A percentile compares a stretch with the other conserved stretches of the same genome.
These are phyloP conservation scores for Eupithecia inturbata DNA, from an alignment of 2,888 invertebrate species.

Conservation along the genomic window DNA sequence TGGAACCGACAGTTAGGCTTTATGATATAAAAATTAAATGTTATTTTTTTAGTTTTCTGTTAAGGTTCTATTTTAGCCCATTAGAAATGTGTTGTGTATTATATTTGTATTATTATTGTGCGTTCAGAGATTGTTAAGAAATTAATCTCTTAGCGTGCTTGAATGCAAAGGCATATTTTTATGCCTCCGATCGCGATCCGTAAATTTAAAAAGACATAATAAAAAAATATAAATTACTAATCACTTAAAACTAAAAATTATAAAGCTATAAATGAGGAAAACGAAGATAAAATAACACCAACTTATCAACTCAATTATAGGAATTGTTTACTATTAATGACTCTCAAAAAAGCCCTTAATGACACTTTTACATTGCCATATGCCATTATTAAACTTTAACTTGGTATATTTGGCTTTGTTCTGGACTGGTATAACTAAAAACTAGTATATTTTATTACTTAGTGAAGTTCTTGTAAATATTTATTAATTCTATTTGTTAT, in stretches of 20 bases:
- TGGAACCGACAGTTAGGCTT: not conserved
- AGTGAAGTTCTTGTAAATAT: constrained; percentile 17
- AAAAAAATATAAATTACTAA: too few relatives aligned
- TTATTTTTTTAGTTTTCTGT: not conserved
- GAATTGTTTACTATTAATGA: not conserved
- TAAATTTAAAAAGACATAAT: not conserved
- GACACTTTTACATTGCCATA: not conserved
- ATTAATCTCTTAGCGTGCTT: not conserved
- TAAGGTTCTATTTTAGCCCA: not conserved
- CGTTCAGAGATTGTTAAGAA: not conserved
- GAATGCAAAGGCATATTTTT: not conserved
- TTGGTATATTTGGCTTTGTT: not conserved
- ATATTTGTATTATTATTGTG: not conserved
- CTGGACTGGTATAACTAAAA: not conserved
- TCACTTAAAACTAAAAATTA: not conserved
- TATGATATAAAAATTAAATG: not conserved
- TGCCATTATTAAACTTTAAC: not conserved
- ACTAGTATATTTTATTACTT: not conserved
- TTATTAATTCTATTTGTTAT: constrained; percentile 15
- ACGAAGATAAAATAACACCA: not conserved
- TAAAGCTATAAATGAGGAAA: not conserved
- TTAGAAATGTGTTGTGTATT: too few relatives aligned
- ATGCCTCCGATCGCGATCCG: not conserved
- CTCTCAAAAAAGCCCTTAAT: not conserved
- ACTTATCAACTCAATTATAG: not conserved